These are phyloP conservation scores for Teleogryllus oceanicus DNA, from an alignment of 2,888 invertebrate genomes.

Conservation along the genomic window DNA sequence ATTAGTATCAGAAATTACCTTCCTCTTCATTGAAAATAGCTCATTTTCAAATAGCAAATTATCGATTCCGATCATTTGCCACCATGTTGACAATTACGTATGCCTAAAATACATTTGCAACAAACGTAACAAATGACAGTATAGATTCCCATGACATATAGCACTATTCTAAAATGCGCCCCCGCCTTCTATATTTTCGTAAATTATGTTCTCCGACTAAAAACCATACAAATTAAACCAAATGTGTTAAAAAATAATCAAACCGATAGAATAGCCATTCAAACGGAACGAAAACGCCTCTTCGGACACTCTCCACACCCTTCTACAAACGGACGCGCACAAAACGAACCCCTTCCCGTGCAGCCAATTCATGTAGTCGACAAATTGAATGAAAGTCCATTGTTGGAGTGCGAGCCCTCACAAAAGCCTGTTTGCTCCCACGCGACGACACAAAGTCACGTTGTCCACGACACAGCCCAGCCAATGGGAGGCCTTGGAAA, in stretches of 20 bases:
- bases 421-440: slow-evolving; percentile 18
- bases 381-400: slow-evolving; percentile 18
- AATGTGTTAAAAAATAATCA: not conserved
- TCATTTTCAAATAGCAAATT: no score
- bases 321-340: not conserved
- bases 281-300: slow-evolving; percentile 6
- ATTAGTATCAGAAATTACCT: no score
- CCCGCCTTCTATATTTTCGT: not conserved
- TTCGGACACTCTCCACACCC: not conserved
- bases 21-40: no score
- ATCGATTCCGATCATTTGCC: no score
- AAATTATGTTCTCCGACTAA: not conserved
- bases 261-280: not conserved
- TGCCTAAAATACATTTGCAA: no score
- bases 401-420: not conserved
- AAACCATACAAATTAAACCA: not conserved
- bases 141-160: no score
- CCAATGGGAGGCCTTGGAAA: slow-evolving; percentile 18
- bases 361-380: not conserved
- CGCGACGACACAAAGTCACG: slow-evolving; percentile 9
- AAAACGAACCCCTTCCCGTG: not conserved
- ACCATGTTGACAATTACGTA: no score
- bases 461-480: not conserved
- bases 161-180: no score
- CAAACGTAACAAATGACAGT: no score